Conservation (phyloP, 2,888 invertebrate genomes). For the Byasa hedistus region DNA sequence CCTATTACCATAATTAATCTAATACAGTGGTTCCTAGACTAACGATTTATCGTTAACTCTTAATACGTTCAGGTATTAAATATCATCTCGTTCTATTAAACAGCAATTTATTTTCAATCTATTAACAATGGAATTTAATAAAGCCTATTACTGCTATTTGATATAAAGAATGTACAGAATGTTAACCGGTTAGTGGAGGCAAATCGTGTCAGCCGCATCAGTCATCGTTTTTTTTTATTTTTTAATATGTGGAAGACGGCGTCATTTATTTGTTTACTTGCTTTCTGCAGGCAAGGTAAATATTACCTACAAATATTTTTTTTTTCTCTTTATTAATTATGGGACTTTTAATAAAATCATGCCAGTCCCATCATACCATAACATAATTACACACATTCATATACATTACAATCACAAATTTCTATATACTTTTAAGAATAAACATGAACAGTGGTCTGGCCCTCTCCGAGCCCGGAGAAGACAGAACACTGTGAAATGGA, state of each 20-base stretch:
- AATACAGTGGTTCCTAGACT: neutral
- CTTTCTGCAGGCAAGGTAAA: neutral
- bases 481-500: too few relatives aligned
- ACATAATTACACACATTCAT: too few relatives aligned
- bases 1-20: too few relatives aligned
- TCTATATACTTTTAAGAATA: too few relatives aligned
- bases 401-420: too few relatives aligned
- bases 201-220: neutral
- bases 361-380: too few relatives aligned
- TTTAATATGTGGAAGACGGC: neutral
- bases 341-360: too few relatives aligned
- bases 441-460: too few relatives aligned
- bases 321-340: too few relatives aligned
- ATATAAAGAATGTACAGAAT: neutral
- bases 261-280: neutral
- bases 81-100: neutral
- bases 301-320: neutral
- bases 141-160: neutral
- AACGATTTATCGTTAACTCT: neutral
- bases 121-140: neutral
- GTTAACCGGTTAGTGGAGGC: neutral
- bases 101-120: slow-evolving; percentile 1
- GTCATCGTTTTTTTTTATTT: neutral
- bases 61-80: neutral
- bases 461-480: too few relatives aligned